Conservation (phyloP, 2,888 invertebrate genomes). For the Uropetala carovei region DNA sequence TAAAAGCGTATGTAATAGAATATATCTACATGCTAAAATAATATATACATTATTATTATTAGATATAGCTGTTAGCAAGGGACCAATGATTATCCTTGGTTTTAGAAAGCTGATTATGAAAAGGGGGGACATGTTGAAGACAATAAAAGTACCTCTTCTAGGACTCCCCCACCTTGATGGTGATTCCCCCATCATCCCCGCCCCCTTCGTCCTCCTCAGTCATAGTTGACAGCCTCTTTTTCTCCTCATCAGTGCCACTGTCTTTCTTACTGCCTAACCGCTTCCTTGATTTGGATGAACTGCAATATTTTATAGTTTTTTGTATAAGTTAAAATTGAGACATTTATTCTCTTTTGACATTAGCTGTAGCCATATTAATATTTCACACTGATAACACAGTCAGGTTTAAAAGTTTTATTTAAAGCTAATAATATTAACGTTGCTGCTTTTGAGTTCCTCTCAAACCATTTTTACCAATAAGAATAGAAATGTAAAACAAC, state of each 20-base stretch:
- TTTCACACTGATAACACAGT: no score
- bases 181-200: slow-evolving; percentile 78
- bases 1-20: no score
- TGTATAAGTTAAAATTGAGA: not conserved
- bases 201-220: slow-evolving; percentile 88
- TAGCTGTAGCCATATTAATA: no score
- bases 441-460: no score
- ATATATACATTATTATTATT: not conserved
- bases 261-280: slow-evolving; percentile 81
- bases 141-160: slow-evolving; percentile 64
- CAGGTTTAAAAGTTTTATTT: no score
- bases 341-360: no score
- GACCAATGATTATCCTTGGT: slow-evolving; percentile 48
- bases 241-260: slow-evolving; percentile 77
- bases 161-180: slow-evolving; percentile 79
- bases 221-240: slow-evolving; percentile 87
- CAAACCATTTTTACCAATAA: no score
- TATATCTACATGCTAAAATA: not conserved
- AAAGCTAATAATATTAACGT: no score
- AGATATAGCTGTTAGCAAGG: slow-evolving; percentile 59
- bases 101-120: slow-evolving; percentile 50
- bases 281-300: slow-evolving; percentile 81
- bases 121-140: slow-evolving; percentile 62
- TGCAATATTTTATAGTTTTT: slow-evolving; percentile 65
- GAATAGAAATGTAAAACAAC: no score